A percentile compares a stretch with the other conserved stretches of the same genome.
These are phyloP conservation scores for Pitta sordida DNA, from an alignment of 2,113 vertebrate species.

Conservation along the genomic window DNA sequence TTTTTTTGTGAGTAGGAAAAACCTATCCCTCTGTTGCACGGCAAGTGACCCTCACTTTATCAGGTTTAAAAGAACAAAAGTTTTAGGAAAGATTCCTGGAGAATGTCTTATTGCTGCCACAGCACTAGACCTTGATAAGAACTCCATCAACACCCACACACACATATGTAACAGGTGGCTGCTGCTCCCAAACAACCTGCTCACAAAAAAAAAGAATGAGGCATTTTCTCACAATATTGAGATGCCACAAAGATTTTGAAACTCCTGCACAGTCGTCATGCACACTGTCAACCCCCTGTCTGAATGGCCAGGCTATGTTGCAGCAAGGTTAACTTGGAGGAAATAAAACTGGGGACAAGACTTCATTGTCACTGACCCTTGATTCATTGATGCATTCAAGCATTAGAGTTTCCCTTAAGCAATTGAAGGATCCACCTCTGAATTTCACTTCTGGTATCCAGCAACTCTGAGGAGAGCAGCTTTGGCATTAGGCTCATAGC, in stretches of 20 bases:
- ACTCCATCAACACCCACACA: background rate
- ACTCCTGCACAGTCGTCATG: background rate
- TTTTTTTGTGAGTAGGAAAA: background rate
- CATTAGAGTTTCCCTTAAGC: background rate
- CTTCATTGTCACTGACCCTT: background rate
- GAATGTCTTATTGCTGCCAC: constrained; percentile 8
- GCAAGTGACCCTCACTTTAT: background rate
- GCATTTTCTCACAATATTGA: background rate
- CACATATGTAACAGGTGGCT: constrained; percentile 2
- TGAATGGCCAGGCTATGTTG: background rate
- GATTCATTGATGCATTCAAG: background rate
- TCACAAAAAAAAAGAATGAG: background rate
- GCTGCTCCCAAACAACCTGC: constrained; percentile 9
- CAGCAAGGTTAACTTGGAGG: background rate
- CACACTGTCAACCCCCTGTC: background rate
- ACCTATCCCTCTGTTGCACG: background rate
- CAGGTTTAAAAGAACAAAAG: constrained; percentile 1
- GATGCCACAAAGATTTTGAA: background rate
- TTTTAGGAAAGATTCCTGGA: background rate
- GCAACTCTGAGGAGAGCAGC: background rate
- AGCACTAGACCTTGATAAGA: constrained; percentile 11
- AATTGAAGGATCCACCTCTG: background rate
- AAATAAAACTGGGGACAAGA: background rate
- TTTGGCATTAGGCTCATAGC: background rate
- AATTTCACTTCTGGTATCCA: background rate